Evolutionary conservation across 2,113 vertebrate species (phyloP).

Genomic region (Triplophysa siluroides): DNA sequence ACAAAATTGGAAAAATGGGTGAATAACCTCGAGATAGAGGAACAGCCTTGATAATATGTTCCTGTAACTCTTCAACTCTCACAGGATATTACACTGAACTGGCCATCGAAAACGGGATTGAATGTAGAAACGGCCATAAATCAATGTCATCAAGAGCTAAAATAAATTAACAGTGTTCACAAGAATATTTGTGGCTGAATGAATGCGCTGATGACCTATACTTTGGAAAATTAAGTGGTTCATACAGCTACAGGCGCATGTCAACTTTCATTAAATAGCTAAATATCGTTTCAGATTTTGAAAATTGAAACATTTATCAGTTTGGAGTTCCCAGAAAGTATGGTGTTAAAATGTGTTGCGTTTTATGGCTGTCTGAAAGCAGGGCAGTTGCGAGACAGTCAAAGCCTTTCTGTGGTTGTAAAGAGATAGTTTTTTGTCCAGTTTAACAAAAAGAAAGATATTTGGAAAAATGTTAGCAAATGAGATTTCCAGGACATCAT

Average conservation of each 20-base stretch:
- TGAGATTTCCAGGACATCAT: no score
- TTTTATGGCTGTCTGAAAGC: no score
- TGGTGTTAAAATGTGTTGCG: background rate
- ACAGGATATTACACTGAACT: slow-evolving; percentile 25
- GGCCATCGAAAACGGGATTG: background rate
- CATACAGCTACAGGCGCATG: background rate
- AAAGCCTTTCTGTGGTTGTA: no score
- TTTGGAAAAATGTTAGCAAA: no score
- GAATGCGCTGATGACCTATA: background rate
- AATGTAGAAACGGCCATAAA: slow-evolving; percentile 1
- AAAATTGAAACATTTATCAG: no score
- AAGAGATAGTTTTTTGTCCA: no score
- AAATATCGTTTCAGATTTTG: no score
- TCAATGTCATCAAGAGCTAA: slow-evolving; percentile 5
- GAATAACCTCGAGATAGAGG: slow-evolving; percentile 28
- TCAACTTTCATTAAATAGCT: background rate
- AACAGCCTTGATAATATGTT: slow-evolving; percentile 28
- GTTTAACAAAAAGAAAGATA: no score
- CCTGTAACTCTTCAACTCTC: slow-evolving; percentile 11
- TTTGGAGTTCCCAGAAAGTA: no score
- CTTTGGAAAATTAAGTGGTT: background rate
- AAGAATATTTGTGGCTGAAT: background rate
- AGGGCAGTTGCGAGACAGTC: no score
- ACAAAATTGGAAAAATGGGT: slow-evolving; percentile 41
- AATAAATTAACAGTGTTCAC: background rate